Percentiles rank a stretch among this genome's conserved stretches.
These are phyloP conservation scores for Eulemur rubriventer DNA, from an alignment of 2,797 vertebrate species.

Conservation along the genomic window DNA sequence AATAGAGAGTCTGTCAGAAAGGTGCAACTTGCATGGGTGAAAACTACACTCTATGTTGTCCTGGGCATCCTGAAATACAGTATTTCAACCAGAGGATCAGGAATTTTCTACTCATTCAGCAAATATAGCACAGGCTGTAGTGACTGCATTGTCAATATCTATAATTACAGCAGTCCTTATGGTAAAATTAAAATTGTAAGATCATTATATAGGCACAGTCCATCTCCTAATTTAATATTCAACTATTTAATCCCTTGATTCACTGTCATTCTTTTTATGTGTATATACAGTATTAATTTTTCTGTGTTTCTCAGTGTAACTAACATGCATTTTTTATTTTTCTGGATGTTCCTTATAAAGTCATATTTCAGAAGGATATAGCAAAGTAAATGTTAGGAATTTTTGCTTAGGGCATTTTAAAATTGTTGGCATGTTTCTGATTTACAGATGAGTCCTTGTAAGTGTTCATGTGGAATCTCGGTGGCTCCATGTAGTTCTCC, in stretches of 20 bases:
- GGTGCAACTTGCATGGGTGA: neutral
- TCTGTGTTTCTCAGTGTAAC: constrained; percentile 9
- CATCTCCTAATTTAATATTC: neutral
- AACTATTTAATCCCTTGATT: neutral
- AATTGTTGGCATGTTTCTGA: constrained; percentile 31
- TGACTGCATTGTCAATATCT: neutral
- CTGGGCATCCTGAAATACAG: no score
- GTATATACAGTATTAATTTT: neutral
- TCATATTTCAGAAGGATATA: neutral
- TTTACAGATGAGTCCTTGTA: constrained; percentile 62
- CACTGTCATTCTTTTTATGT: neutral
- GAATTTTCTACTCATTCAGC: neutral
- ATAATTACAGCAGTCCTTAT: neutral
- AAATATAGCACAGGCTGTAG: neutral
- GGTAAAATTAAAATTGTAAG: neutral
- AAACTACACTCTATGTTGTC: neutral
- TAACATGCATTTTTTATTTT: constrained; percentile 23
- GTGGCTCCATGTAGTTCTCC: neutral
- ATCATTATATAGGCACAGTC: neutral
- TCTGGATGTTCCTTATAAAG: neutral
- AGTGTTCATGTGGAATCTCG: constrained; percentile 10
- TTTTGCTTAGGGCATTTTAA: constrained; percentile 41
- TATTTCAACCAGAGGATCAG: neutral
- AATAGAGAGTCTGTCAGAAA: neutral
- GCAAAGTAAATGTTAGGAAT: neutral